These are phyloP conservation scores for Teinopalpus imperialis DNA, from an alignment of 2,888 invertebrate species.

Conservation along the genomic window DNA sequence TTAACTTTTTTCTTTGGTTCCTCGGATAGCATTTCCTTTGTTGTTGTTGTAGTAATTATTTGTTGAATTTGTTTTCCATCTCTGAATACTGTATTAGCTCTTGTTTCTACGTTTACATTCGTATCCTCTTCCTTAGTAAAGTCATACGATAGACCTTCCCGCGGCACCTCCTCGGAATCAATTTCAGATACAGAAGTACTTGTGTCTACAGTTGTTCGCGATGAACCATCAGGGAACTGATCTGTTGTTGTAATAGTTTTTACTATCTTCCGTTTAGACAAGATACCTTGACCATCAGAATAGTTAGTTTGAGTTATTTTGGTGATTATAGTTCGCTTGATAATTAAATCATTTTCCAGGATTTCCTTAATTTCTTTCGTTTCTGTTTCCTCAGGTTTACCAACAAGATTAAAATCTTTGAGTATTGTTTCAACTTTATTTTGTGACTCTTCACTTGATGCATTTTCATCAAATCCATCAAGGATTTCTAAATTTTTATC, in stretches of 20 bases:
- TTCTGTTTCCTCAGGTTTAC: slow-evolving; percentile 47
- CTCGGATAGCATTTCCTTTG: slow-evolving; percentile 56
- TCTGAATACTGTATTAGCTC: slow-evolving; percentile 45
- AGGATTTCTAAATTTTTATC: slow-evolving; percentile 45
- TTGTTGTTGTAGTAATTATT: slow-evolving; percentile 64
- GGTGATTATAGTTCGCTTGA: slow-evolving; percentile 51
- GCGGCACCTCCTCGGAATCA: slow-evolving; percentile 36
- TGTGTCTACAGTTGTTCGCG: slow-evolving; percentile 55
- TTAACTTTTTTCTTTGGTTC: slow-evolving; percentile 57
- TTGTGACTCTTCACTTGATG: slow-evolving; percentile 28
- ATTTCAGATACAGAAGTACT: slow-evolving; percentile 60
- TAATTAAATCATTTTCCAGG: slow-evolving; percentile 43
- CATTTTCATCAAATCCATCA: slow-evolving; percentile 26
- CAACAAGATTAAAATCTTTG: slow-evolving; percentile 37
- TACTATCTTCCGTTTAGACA: slow-evolving; percentile 54
- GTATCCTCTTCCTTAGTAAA: slow-evolving; percentile 52
- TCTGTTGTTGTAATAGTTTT: slow-evolving; percentile 61
- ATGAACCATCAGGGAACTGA: slow-evolving; percentile 62
- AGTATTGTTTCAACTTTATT: slow-evolving; percentile 41
- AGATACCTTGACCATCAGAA: slow-evolving; percentile 40
- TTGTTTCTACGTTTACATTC: slow-evolving; percentile 52
- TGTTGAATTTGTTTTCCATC: slow-evolving; percentile 57
- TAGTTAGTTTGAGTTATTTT: slow-evolving; percentile 55
- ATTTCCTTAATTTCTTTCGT: slow-evolving; percentile 43
- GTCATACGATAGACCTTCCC: slow-evolving; percentile 43